phyloP scores from a whole-genome alignment of 2,888 invertebrate genomes.

The Pyralis farinalis region DNA sequence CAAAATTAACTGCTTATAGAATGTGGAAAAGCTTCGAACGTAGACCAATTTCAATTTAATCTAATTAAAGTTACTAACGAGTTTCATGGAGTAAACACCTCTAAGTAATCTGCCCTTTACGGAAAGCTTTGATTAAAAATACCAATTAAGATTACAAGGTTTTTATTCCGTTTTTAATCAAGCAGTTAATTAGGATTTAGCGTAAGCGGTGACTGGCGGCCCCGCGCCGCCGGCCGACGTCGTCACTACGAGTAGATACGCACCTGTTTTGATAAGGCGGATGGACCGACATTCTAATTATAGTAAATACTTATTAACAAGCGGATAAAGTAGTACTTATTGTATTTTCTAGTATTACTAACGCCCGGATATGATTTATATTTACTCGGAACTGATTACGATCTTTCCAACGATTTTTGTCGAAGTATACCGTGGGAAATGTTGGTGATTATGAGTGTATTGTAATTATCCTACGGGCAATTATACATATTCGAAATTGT shows the following conservation, averaged over 20 bases:
- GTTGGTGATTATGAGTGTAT: too few relatives aligned
- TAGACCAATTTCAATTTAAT: slow-evolving; percentile 14
- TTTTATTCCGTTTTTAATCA: slow-evolving; percentile 69
- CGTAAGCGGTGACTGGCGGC: slow-evolving; percentile 33
- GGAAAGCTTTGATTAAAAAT: slow-evolving; percentile 65
- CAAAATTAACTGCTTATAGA: slow-evolving; percentile 7
- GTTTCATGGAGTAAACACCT: slow-evolving; percentile 19
- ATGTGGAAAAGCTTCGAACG: slow-evolving; percentile 5
- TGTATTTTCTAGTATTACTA: slow-evolving; percentile 1
- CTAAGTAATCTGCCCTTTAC: slow-evolving; percentile 14
- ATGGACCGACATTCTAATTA: slow-evolving; percentile 11
- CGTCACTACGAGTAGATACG: slow-evolving; percentile 22
- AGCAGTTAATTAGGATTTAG: slow-evolving; percentile 71
- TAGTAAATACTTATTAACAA: slow-evolving; percentile 10
- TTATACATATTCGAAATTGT: too few relatives aligned
- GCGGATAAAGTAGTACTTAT: not conserved
- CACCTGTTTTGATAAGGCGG: slow-evolving; percentile 24
- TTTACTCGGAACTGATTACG: not conserved
- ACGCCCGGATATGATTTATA: not conserved
- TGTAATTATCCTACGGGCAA: too few relatives aligned
- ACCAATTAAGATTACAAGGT: slow-evolving; percentile 71
- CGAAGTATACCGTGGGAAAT: too few relatives aligned
- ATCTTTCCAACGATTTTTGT: too few relatives aligned
- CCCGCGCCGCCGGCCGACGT: not conserved
- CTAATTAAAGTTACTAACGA: slow-evolving; percentile 15